Conservation (phyloP, 1,140 invertebrate species). For the Drosophila micromelanica region DNA sequence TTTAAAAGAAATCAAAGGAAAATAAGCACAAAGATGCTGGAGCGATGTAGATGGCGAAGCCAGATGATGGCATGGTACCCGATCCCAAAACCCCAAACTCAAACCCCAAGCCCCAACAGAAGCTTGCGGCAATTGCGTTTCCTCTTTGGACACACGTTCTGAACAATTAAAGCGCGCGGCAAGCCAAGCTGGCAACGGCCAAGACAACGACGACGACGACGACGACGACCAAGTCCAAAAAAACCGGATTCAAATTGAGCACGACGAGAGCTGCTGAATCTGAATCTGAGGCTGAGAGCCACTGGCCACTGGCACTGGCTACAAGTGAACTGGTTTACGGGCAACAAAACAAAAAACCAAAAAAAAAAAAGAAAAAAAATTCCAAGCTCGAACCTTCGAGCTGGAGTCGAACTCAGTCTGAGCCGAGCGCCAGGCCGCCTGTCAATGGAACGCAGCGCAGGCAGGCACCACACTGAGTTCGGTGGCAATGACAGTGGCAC, state of each 20-base stretch:
- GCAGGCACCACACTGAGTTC: conserved; percentile 84
- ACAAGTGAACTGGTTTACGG: conserved; percentile 82
- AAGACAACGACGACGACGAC: conserved; percentile 44
- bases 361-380: conserved; percentile 50
- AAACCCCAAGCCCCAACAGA: conserved; percentile 64
- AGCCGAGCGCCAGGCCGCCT: conserved; percentile 46
- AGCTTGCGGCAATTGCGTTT: conserved; percentile 81
- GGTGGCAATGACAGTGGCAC: conserved; percentile 84
- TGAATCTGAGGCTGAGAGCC: conserved; percentile 51
- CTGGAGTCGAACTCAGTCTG: conserved; percentile 35
- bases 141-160: conserved; percentile 77
- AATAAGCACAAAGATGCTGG: conserved; percentile 49
- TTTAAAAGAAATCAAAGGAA: conserved; percentile 78
- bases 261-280: conserved; percentile 60
- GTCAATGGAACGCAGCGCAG: conserved; percentile 53
- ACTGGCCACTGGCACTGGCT: conserved; percentile 80
- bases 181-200: conserved; percentile 62
- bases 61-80: conserved; percentile 40
- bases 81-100: conserved; percentile 31
- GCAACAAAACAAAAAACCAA: conserved; percentile 37
- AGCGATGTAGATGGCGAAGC: conserved; percentile 59
- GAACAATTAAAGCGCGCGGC: conserved; percentile 74
- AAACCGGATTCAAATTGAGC: conserved; percentile 78
- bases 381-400: conserved; percentile 73
- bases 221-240: conserved; percentile 52